Percentiles rank a stretch among this genome's conserved stretches.
These are phyloP conservation scores for Dasysyrphus tricinctus DNA, from an alignment of 2,888 invertebrate species.

Conservation along the genomic window DNA sequence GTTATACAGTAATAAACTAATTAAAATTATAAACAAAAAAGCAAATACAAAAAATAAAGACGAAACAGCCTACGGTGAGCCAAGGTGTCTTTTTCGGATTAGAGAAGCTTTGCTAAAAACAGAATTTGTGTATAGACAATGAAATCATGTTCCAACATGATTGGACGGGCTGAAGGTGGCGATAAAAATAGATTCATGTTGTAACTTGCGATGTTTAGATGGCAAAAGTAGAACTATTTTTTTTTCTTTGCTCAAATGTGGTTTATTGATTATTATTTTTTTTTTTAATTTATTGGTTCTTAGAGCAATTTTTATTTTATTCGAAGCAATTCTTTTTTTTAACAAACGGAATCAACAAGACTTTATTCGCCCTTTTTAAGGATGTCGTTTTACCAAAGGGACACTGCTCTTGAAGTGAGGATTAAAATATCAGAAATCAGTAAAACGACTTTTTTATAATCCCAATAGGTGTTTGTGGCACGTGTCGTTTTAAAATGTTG, in stretches of 20 bases:
- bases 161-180: not conserved
- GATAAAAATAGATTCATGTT: conserved; percentile 18
- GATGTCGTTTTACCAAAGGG: no score
- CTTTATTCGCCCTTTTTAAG: no score
- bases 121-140: not conserved
- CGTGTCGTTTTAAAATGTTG: no score
- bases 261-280: not conserved
- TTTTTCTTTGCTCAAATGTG: not conserved
- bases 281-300: no score
- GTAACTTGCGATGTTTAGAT: not conserved
- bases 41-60: conserved; percentile 28
- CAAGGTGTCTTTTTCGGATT: conserved; percentile 13
- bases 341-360: no score
- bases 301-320: no score
- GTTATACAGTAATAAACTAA: conserved; percentile 17
- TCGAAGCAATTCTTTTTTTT: no score
- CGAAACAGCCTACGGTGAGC: conserved; percentile 20
- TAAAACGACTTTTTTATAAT: no score
- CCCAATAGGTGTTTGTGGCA: no score
- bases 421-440: no score
- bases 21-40: conserved; percentile 21
- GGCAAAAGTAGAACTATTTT: not conserved
- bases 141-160: conserved; percentile 24
- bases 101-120: conserved; percentile 9
- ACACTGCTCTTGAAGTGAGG: no score